Evolutionary conservation across 1,140 invertebrate species (phyloP).

Genomic region (Ladona fulva): DNA sequence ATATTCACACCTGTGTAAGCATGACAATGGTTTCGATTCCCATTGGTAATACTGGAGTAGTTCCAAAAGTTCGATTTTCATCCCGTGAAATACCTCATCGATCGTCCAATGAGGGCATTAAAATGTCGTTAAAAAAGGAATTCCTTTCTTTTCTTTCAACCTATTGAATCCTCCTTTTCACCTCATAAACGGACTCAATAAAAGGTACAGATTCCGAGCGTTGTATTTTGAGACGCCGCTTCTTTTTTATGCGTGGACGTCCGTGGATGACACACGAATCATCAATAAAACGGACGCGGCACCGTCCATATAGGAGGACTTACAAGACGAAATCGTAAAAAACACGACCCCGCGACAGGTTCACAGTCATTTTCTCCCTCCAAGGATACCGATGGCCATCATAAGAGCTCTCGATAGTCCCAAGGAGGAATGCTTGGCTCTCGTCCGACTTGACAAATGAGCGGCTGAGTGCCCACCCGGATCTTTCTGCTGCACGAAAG

Average conservation of each 20-base stretch:
- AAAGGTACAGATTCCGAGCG: background rate
- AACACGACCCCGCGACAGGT: background rate
- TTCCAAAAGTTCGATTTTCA: no score
- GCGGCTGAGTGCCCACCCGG: background rate
- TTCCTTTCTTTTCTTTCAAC: background rate
- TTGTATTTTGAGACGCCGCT: background rate
- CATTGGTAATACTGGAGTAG: no score
- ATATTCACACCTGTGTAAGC: no score
- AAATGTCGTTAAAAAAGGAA: no score
- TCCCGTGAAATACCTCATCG: no score
- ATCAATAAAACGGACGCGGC: background rate
- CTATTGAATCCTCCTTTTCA: background rate
- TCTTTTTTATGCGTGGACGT: background rate
- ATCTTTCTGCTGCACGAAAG: background rate
- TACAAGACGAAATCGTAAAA: constrained; percentile 7
- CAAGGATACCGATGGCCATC: background rate
- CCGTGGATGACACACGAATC: background rate
- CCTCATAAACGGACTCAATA: background rate
- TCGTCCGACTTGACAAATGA: background rate
- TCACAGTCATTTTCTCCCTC: background rate
- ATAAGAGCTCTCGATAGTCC: background rate
- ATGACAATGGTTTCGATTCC: no score
- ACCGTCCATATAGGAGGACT: background rate
- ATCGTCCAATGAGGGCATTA: no score
- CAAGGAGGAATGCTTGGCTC: background rate